Evolutionary conservation across 2,797 vertebrate species (phyloP).

Genomic region (Cuculus canorus): DNA sequence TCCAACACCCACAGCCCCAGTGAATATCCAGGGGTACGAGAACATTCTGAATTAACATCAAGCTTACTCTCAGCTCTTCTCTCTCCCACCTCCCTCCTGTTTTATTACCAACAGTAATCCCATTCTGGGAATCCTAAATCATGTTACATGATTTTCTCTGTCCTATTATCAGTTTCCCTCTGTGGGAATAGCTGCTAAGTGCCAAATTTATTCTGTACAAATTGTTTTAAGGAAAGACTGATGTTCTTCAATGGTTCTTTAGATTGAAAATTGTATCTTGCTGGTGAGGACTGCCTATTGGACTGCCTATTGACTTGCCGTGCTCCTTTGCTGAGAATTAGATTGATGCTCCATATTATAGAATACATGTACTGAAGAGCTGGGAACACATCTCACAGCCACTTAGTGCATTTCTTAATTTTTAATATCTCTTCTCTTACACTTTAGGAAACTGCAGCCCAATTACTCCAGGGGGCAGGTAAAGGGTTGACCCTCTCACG

Average conservation of each 20-base stretch:
- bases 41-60: slow-evolving; percentile 2
- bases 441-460: slow-evolving; percentile 44
- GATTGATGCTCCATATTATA: slow-evolving; percentile 63
- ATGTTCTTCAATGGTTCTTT: slow-evolving; percentile 75
- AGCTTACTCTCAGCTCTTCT: slow-evolving; percentile 18
- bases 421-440: slow-evolving; percentile 63
- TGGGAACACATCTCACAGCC: slow-evolving; percentile 36
- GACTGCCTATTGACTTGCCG: slow-evolving; percentile 52
- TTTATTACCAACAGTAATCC: slow-evolving; percentile 70
- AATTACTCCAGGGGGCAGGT: slow-evolving; percentile 47
- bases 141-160: slow-evolving; percentile 40
- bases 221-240: slow-evolving; percentile 76
- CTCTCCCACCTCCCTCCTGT: neutral
- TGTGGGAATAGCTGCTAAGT: slow-evolving; percentile 58
- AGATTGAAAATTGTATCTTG: slow-evolving; percentile 70
- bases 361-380: slow-evolving; percentile 67
- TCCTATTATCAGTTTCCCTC: slow-evolving; percentile 61
- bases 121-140: slow-evolving; percentile 54
- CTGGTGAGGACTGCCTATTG: slow-evolving; percentile 48
- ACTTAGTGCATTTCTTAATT: slow-evolving; percentile 56
- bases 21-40: neutral
- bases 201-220: slow-evolving; percentile 75
- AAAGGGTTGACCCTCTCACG: slow-evolving; percentile 1
- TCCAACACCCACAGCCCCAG: neutral
- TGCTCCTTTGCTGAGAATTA: slow-evolving; percentile 55